These are phyloP conservation scores for Drosophila dunni DNA, from an alignment of 1,140 invertebrate genomes.

Conservation along the genomic window DNA sequence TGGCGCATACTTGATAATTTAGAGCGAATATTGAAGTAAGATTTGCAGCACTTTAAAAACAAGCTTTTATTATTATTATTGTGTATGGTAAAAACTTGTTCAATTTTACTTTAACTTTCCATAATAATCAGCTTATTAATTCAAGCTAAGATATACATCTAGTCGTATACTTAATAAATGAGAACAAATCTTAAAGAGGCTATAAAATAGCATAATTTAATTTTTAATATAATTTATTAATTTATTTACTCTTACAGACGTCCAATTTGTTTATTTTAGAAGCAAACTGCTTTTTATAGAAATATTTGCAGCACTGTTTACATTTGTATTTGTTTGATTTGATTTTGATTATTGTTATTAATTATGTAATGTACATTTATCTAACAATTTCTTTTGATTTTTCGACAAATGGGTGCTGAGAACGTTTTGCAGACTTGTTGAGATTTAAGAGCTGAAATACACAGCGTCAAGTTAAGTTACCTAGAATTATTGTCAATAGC, in stretches of 20 bases:
- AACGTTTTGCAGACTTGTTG: constrained; percentile 23
- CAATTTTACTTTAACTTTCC: too few species aligned
- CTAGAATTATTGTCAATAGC: constrained; percentile 72
- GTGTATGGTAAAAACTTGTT: too few species aligned
- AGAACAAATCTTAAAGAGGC: too few species aligned
- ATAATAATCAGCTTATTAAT: too few species aligned
- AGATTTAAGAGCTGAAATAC: constrained; percentile 46
- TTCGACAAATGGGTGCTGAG: constrained; percentile 14
- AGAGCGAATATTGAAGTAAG: too few species aligned
- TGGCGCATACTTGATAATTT: constrained; percentile 19
- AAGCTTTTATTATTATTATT: too few species aligned
- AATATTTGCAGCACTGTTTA: neutral
- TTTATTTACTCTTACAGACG: too few species aligned
- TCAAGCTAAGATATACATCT: too few species aligned
- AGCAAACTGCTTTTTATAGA: neutral
- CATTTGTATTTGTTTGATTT: constrained; percentile 18
- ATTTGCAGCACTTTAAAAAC: too few species aligned
- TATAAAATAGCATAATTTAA: too few species aligned
- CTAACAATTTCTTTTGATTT: constrained; percentile 1
- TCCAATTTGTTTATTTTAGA: too few species aligned
- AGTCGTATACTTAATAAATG: constrained; percentile 16
- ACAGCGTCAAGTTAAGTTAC: constrained; percentile 59
- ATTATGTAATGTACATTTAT: constrained; percentile 5
- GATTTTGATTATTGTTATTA: constrained; percentile 1
- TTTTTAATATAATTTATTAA: too few species aligned